Base-by-base conservation (phyloP, 1,140 invertebrate genomes). In the Holcopasites calliopsidis region DNA sequence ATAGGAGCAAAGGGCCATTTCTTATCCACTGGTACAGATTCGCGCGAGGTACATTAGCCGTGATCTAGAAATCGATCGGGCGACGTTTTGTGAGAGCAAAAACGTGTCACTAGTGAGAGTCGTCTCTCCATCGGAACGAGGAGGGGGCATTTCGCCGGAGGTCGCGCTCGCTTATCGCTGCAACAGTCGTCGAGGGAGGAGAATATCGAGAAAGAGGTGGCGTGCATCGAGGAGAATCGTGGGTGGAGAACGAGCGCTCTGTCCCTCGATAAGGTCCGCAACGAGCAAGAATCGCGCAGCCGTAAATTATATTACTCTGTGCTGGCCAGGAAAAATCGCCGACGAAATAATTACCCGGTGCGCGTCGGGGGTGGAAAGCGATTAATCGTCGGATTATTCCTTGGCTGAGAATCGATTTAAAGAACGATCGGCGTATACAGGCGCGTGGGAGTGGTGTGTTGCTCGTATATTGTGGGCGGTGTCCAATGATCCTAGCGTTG, bases 321-420 rank as follows among this genome's bases (percentile, higher is more conserved):
- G 35, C 23, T 33, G 42, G 18, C 31, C 44, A 8, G 61, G 73
- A 77, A 82, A 77, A 82, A 82, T 80, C 54, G 3, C 16, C 62
- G 74, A 77, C 75, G 47, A 82, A 77, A 82, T 82, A 82, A 82
- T 82, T 82, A 81, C 81, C 60, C 3, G 26, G 75, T 72, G 66
- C 42, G 31, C 44, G 28, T 4, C n/a, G 26, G n/a, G n/a, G 38
- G 8, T 16, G 50, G 23, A 33, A 69, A 54, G 6, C 73, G 70
- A 83, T 83, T 82, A 78, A 83, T 82, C 81, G 76, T 26, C 66
- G 73, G 73, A 54, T 78, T 47, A 57, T 64, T 60, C 77, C 50
- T n/a, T n/a, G n/a, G n/a, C n/a, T n/a, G n/a, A n/a, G n/a, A n/a
- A n/a, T n/a, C n/a, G n/a, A n/a, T n/a, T n/a, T n/a, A n/a, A n/a